Evolutionary conservation across 2,113 vertebrate genomes (phyloP), one percentile per base, ranked within the genome.

Genomic region (Apteryx mantelli): DNA sequence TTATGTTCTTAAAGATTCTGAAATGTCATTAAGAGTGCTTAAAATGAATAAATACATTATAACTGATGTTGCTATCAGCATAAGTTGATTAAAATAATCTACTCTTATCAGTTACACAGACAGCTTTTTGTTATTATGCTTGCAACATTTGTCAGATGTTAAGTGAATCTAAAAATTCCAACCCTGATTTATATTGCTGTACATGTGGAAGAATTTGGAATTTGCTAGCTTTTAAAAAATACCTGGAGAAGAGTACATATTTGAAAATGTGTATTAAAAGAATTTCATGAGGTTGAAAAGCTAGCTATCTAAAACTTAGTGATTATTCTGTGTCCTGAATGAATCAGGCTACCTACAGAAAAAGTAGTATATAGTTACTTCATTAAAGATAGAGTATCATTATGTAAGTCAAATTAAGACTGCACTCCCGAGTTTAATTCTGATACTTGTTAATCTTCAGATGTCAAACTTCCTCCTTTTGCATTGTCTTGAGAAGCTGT

Each of bases 121-220:
- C 9, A 48, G 2, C 1, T 61, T 88, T 64, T 53, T 38, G 8
- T 79, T 80, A 6, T n/a, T 76, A 5, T 38, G 9, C 87, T 76
- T 82, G 28, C 76, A 1, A 4, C 14, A 63, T 82, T 68, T 77
- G 16, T 44, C 60, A 63, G 28, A 38, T 61, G 12, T 42, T 50
- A 20, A 26, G 4, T 40, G 11, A 76, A 56, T 50, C 30, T 42
- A 52, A 86, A 52, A 44, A 40, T 88, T 88, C 6, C 8, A 68
- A 4, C 9, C 5, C 26, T 88, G 34, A 25, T 17, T 60, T 70
- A 20, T 0, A 0, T 44, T 46, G 2, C 3, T 60, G 7, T 68
- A 50, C 17, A 58, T 55, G 7, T n/a, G 16, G 42, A 66, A 25
- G 52, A 76, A 50, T 36, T 30, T 24, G 9, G 15, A 50, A 46